Percentiles rank a stretch among this genome's conserved stretches.
These are phyloP conservation scores for Pollimyrus isidori DNA, from an alignment of 2,113 vertebrate genomes.

Conservation along the genomic window DNA sequence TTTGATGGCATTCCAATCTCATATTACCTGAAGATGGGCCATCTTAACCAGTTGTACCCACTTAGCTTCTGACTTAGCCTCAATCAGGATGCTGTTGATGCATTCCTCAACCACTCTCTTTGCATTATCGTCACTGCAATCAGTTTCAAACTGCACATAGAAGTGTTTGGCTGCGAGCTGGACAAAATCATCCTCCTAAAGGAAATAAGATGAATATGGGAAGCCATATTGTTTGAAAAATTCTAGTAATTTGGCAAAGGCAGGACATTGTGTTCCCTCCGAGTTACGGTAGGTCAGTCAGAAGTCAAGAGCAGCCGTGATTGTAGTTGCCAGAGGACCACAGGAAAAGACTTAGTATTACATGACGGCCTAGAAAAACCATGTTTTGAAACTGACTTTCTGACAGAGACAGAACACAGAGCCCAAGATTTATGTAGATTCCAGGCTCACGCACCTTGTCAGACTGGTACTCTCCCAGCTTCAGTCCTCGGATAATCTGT, in stretches of 20 bases:
- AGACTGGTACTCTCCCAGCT: slow-evolving; percentile 78
- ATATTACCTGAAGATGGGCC: slow-evolving; percentile 69
- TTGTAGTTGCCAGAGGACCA: neutral
- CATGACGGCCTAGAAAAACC: neutral
- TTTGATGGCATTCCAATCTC: neutral
- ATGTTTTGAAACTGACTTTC: neutral
- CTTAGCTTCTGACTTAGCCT: slow-evolving; percentile 67
- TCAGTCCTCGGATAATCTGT: slow-evolving; percentile 78
- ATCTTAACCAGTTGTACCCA: slow-evolving; percentile 76
- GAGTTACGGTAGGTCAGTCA: neutral
- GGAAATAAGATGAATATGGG: slow-evolving; percentile 21
- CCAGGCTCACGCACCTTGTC: slow-evolving; percentile 63
- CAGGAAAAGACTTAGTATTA: neutral
- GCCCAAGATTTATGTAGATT: neutral
- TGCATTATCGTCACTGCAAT: slow-evolving; percentile 48
- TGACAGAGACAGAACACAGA: neutral
- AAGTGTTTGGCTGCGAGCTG: slow-evolving; percentile 74
- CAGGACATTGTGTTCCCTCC: neutral
- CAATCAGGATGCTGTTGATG: slow-evolving; percentile 66
- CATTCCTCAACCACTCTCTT: slow-evolving; percentile 70
- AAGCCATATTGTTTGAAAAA: neutral
- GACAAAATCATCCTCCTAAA: slow-evolving; percentile 76
- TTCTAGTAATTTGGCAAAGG: neutral
- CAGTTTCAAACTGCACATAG: slow-evolving; percentile 68
- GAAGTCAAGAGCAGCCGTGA: neutral